Evolutionary conservation across 2,888 invertebrate species (phyloP).

Genomic region (Eustalomyia histrio): DNA sequence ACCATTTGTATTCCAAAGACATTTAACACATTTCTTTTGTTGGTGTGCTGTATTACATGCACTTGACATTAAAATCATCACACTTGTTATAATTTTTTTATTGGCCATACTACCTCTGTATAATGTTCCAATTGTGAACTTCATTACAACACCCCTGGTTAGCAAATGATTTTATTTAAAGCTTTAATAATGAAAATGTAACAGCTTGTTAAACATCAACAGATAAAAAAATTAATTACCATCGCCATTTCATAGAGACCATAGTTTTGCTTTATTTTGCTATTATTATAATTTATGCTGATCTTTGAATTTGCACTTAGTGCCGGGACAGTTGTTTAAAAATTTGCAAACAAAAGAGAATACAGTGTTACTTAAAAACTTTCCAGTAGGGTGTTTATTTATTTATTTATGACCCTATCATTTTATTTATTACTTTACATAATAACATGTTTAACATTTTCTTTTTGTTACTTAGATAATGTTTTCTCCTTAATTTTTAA

Average conservation of each 20-base stretch:
- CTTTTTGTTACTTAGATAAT: slow-evolving; percentile 7
- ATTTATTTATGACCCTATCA: slow-evolving; percentile 48
- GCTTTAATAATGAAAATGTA: slow-evolving; percentile 59
- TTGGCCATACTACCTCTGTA: slow-evolving; percentile 10
- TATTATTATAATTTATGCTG: not conserved
- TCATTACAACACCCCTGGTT: slow-evolving; percentile 27
- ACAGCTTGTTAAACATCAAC: slow-evolving; percentile 57
- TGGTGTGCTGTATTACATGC: slow-evolving; percentile 34
- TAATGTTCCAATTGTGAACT: slow-evolving; percentile 17
- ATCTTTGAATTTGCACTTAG: slow-evolving; percentile 7
- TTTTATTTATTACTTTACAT: slow-evolving; percentile 33
- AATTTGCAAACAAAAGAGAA: slow-evolving; percentile 35
- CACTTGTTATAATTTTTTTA: slow-evolving; percentile 17
- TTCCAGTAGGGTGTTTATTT: slow-evolving; percentile 23
- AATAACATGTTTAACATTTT: slow-evolving; percentile 30
- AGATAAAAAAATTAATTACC: slow-evolving; percentile 54
- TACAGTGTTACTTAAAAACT: slow-evolving; percentile 6
- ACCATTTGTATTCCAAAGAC: not conserved
- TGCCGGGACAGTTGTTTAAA: slow-evolving; percentile 1
- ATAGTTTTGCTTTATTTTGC: slow-evolving; percentile 18
- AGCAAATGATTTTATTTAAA: not conserved
- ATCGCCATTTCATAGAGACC: slow-evolving; percentile 19
- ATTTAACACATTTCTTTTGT: slow-evolving; percentile 12
- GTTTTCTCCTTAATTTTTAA: not conserved
- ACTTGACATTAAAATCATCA: slow-evolving; percentile 57